Conservation (phyloP, 2,113 vertebrate genomes). For the Raja brachyura region DNA sequence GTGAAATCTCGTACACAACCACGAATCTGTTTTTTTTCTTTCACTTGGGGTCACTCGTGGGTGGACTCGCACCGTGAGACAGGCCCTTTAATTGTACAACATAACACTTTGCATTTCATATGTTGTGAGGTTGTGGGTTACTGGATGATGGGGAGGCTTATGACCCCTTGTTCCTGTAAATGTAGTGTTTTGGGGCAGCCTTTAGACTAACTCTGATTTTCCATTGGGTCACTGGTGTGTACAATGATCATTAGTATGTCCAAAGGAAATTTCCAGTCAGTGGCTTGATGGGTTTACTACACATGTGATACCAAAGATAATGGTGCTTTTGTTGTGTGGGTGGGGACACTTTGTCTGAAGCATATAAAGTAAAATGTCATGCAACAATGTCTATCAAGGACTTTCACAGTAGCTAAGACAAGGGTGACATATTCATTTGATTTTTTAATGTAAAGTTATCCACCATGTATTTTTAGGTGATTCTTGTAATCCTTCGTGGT, state of each 20-base stretch:
- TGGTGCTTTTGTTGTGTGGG: constrained; percentile 51
- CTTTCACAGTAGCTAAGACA: neutral
- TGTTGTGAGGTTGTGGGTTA: constrained; percentile 23
- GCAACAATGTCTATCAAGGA: constrained; percentile 42
- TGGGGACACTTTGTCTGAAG: constrained; percentile 55
- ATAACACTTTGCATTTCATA: neutral
- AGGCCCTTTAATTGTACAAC: neutral
- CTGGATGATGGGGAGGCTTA: constrained; percentile 19
- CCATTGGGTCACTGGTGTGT: constrained; percentile 19
- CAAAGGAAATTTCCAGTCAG: constrained; percentile 62
- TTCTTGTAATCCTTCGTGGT: neutral
- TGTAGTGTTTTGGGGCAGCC: constrained; percentile 15
- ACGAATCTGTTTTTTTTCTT: too few species aligned
- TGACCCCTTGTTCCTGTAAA: constrained; percentile 27
- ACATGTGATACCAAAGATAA: constrained; percentile 15
- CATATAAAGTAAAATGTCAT: constrained; percentile 47
- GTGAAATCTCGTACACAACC: too few species aligned
- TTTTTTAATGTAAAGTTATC: neutral
- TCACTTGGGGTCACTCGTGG: too few species aligned
- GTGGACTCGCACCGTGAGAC: too few species aligned
- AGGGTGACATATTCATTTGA: neutral
- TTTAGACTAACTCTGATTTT: constrained; percentile 5
- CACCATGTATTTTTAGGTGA: neutral
- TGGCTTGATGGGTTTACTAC: neutral
- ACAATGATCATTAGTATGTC: constrained; percentile 51